Base-by-base conservation (phyloP, 2,888 invertebrate genomes). In the Pseudeuparius sepicola region DNA sequence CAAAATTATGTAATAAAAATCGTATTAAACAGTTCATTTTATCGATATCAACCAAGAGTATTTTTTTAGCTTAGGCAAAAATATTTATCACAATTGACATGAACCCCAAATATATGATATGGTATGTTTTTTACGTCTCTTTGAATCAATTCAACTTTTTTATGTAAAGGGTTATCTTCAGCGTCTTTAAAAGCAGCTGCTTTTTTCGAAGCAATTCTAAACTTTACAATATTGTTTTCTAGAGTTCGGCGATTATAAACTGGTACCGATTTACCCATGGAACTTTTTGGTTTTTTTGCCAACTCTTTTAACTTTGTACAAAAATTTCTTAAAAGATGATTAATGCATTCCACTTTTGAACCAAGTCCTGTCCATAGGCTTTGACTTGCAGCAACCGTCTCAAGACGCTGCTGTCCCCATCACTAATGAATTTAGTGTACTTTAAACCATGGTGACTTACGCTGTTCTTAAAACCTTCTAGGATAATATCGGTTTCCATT, bases 361-460 rank as follows among this genome's bases (percentile, higher is more conserved):
- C 14, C 10, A 35, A 30, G 7, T 4, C 24, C 6, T 38, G 36
- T 1, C 43, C 40, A 39, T 57, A 54, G 4, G 48, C 41, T n/a
- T 46, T 37, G 13, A 30, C 29, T 39, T 51, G 41, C 12, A 38
- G 6, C 4, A 56, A 45, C 44, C 43, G 45, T 23, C 43, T 41
- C 28, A 48, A 53, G 2, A 57, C 55, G 7, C 49, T 54, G 7
- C 52, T 50, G 37, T 60, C 59, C 6, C 57, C 57, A 44, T 56
- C 57, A n/a, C 54, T 55, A 7, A 59, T 45, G 20, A 56, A 40
- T 34, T 43, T 39, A 2, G 31, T 42, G 37, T 52, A 58, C 15
- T 49, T 48, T 4, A 57, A 3, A 26, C 44, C 43, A 42, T 57
- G 50, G 44, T 48, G 48, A 14, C 36, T 36, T 4, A 50, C 34